Conservation (phyloP, 1,140 invertebrate genomes). For the Metaphire vulgaris region DNA sequence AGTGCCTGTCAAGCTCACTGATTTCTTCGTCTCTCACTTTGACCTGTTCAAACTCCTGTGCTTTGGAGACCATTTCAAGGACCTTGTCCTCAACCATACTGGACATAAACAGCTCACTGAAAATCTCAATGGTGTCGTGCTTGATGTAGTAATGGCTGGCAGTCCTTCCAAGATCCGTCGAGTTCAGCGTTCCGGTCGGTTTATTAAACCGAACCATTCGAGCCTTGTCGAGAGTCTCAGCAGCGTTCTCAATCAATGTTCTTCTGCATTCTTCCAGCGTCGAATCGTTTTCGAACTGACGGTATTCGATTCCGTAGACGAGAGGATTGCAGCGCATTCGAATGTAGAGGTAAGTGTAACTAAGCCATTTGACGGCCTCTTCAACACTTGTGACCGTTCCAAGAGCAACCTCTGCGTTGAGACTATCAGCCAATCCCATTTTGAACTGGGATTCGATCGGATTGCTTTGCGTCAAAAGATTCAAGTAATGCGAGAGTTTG, state of each 20-base stretch:
- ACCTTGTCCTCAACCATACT: constrained; percentile 82
- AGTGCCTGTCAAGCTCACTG: constrained; percentile 73
- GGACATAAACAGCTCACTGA: constrained; percentile 59
- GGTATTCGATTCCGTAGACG: constrained; percentile 75
- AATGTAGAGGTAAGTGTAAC: constrained; percentile 92
- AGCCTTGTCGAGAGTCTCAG: constrained; percentile 79
- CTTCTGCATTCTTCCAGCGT: constrained; percentile 65
- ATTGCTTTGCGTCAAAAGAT: constrained; percentile 88
- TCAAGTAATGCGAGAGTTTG: constrained; percentile 88
- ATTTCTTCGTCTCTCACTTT: constrained; percentile 94
- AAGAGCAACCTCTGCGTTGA: constrained; percentile 92
- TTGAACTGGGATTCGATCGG: constrained; percentile 98
- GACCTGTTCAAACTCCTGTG: constrained; percentile 91
- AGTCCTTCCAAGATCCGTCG: constrained; percentile 81
- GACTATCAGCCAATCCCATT: constrained; percentile 82
- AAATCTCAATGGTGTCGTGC: constrained; percentile 84
- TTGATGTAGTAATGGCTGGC: constrained; percentile 98
- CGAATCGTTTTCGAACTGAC: constrained; percentile 69
- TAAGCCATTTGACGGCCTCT: constrained; percentile 95
- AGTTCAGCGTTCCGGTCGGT: constrained; percentile 70
- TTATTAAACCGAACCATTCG: constrained; percentile 88
- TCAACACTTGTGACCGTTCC: constrained; percentile 91
- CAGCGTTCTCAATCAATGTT: constrained; percentile 71
- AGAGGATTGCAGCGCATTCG: constrained; percentile 88
- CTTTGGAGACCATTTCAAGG: constrained; percentile 76